Evolutionary conservation across 2,113 vertebrate species (phyloP), one percentile per base, ranked within the genome.

Genomic region (Pholis gunnellus): DNA sequence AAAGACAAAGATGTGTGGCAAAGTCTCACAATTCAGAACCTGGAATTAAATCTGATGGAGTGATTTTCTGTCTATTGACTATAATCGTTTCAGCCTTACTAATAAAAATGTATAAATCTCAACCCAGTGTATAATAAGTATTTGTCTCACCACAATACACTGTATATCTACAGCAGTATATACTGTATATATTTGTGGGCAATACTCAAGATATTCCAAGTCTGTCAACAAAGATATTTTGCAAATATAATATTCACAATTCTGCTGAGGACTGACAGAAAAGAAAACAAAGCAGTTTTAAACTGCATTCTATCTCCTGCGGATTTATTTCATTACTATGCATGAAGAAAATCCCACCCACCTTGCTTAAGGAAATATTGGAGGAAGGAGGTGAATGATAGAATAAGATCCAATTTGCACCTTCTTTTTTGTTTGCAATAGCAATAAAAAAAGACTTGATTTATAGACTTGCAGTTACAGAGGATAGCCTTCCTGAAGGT

Each of bases 371-470:
- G 20, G 42, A 68, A 46, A 54, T 40, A 85, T 17, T 72, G 40
- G 31, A n/a, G 42, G 13, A 59, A 60, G 14, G 46, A 78, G 42
- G 67, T 66, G 22, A 61, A 74, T 63, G 6, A 77, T 48, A 20
- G n/a, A 77, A 71, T 72, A 29, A 54, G 27, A 87, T 72, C 60
- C 64, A 2, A 82, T 87, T 85, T 81, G 52, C 56, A 69, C 34
- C 25, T 74, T 48, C 57, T 52, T 74, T 76, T 78, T 82, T 77
- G 75, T 85, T 85, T 82, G n/a, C 61, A 76, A 72, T 48, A 76
- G 42, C 18, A 74, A 59, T n/a, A 60, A 61, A 52, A 50, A 38
- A 18, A 46, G 18, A 25, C 13, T 61, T 27, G 36, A 36, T 36
- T 36, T 36, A 7, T 4, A 63, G 69, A 68, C 54, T 20, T 78